phyloP scores from a whole-genome alignment of 2,888 invertebrate genomes.

The Noctua janthe region DNA sequence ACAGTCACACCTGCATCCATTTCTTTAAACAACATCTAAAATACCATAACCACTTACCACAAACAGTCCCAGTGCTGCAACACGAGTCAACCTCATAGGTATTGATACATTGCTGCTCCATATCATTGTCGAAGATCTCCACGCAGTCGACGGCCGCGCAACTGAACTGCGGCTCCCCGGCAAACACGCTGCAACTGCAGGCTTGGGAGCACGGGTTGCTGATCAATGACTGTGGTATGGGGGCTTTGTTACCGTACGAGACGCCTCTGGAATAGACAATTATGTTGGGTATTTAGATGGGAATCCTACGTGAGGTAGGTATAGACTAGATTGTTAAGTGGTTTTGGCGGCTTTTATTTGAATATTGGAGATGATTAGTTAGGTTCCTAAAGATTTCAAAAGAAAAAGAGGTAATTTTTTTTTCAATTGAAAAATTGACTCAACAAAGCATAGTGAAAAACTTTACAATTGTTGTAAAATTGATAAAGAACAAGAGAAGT shows the following conservation, averaged over 20 bases:
- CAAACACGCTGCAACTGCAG: constrained; percentile 78
- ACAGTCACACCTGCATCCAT: constrained; percentile 20
- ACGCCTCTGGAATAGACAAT: constrained; percentile 79
- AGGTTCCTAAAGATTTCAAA: background rate
- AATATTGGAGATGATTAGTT: background rate
- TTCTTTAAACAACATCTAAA: background rate
- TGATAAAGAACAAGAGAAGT: background rate
- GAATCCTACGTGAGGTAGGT: constrained; percentile 16
- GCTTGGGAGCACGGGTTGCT: constrained; percentile 83
- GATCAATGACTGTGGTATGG: constrained; percentile 80
- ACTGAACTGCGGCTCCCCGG: constrained; percentile 77
- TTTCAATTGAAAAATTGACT: background rate
- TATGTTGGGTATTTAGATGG: constrained; percentile 22
- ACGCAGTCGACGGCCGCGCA: constrained; percentile 87
- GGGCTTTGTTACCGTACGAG: constrained; percentile 75
- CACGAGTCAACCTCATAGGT: constrained; percentile 83
- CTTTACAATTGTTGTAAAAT: background rate
- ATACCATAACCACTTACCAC: constrained; percentile 75
- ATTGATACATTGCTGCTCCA: constrained; percentile 79
- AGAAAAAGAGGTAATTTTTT: background rate
- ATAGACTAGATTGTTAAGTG: background rate
- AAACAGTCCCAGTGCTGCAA: constrained; percentile 83
- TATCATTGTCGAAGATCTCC: constrained; percentile 79
- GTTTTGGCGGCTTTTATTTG: constrained; percentile 3
- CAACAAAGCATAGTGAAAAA: background rate